These are phyloP conservation scores for Spea multiplicata DNA, from an alignment of 2,113 vertebrate species.

Conservation along the genomic window DNA sequence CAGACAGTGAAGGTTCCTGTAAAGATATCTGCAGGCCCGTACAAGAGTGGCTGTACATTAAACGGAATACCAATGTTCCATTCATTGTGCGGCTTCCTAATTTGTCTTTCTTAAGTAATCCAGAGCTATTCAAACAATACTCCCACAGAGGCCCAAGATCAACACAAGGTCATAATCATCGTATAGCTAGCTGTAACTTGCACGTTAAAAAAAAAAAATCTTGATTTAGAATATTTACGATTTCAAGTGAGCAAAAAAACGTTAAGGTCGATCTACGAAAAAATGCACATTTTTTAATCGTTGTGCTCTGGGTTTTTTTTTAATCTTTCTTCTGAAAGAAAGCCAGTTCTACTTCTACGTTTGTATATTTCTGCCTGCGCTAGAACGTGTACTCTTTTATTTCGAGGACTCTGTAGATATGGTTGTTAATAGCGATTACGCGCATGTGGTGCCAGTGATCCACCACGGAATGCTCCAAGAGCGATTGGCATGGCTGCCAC, in stretches of 20 bases:
- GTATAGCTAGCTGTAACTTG: neutral
- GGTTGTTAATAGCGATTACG: no score
- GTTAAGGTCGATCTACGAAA: neutral
- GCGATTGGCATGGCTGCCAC: no score
- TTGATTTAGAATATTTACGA: neutral
- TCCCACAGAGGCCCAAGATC: neutral
- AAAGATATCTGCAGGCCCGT: neutral
- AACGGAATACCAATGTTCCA: constrained; percentile 15
- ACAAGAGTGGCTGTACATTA: neutral
- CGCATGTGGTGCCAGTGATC: no score
- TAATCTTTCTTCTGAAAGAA: no score
- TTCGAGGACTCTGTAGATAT: no score
- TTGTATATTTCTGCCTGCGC: no score
- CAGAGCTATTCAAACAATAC: neutral
- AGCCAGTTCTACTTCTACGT: no score
- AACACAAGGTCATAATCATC: neutral
- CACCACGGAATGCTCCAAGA: no score
- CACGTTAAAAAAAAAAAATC: neutral
- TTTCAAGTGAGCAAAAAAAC: neutral
- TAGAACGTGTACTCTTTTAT: no score
- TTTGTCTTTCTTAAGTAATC: constrained; percentile 22
- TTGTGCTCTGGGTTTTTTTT: no score
- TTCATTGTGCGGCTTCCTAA: constrained; percentile 17
- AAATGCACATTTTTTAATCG: no score
- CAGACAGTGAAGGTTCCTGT: neutral